Evolutionary conservation across 2,797 vertebrate species (phyloP), one percentile per base, ranked within the genome.

Genomic region (Halcyon leucocephala): DNA sequence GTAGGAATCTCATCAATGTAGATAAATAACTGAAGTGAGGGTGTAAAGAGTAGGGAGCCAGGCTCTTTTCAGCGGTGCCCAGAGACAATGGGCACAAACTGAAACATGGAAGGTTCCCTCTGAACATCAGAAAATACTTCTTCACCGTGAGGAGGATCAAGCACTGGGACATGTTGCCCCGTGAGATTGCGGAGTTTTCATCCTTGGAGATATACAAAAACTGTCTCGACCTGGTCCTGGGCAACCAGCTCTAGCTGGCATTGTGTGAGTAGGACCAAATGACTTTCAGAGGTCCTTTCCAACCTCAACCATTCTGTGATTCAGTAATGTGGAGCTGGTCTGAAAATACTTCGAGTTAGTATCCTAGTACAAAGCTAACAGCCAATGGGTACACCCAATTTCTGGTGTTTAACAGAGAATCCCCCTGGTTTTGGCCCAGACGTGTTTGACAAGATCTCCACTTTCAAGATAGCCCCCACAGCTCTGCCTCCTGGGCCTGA

Each of bases 221-320:
- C 9, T 2, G 0, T 10, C 24, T 46, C 25, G 37, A 26, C 28
- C 14, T 0, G 1, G 28, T 9, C 28, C 31, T 48, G 33, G 33
- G 41, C 51, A 52, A 28, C 31, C 0, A 1, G 18, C 51, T 76
- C 31, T 49, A 48, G 5, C 12, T 18, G 8, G 25, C 28, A 28
- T 22, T 46, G 39, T 13, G 7, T 44, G 24, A 52, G 49, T 28
- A 48, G 33, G 51, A 65, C 28, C 31, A 54, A 29, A 52, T 28
- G 25, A 73, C 6, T 21, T 79, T 35, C n/a, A 80, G 33, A 44
- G 24, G 46, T 33, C 33, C 51, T 31, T 62, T 65, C 52, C 28
- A 55, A 69, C 5, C 17, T 48, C 62, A 65, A 29, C 7, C 31
- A 14, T 7, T 64, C 26, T 33, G 24, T 12, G 31, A 46, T 33